Evolutionary conservation across 2,888 invertebrate genomes (phyloP), one percentile per base, ranked within the genome.

Genomic region (Andrena bicolor): DNA sequence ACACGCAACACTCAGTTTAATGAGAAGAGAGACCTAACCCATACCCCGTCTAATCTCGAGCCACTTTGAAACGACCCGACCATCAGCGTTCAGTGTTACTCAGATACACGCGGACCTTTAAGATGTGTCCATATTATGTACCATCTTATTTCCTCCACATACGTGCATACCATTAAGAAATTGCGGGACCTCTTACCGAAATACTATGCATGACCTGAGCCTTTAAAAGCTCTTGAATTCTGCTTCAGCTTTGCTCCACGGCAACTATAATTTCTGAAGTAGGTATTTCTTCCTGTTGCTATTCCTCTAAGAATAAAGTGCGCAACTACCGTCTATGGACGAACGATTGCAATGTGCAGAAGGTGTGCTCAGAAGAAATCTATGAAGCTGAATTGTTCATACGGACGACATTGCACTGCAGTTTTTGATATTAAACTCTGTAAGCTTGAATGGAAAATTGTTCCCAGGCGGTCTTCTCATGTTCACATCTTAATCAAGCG

Each of bases 1-100:
- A 89, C 92, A 91, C 92, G 92, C 93, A 92, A 93, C 93, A 93
- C 93, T 93, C 91, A 92, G 90, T 91, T 92, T 93, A 93, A 93
- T 93, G 93, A 93, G 93, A 91, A 91, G 91, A 92, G 91, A 91
- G 91, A 91, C 90, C 89, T 87, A 86, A 70, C 82, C 78, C 80
- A 72, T 76, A 81, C 82, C 76, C 77, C 69, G 78, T 81, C 85
- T 88, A 88, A 88, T 86, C 88, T 88, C 88, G 58, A 88, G 86
- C 88, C 82, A 87, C 88, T 88, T 87, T 80, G 88, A 82, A 88
- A 86, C 87, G 86, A 87, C 76, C 86, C 85, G 79, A 82, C 83
- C 74, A 83, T 87, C 83, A 82, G 80, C 63, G 81, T 84, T 88
- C 88, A 76, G 83, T 84, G 81, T 80, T 83, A 73, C 79, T 79